Evolutionary conservation across 2,113 vertebrate genomes (phyloP).

Genomic region (Dromiciops gliroides): DNA sequence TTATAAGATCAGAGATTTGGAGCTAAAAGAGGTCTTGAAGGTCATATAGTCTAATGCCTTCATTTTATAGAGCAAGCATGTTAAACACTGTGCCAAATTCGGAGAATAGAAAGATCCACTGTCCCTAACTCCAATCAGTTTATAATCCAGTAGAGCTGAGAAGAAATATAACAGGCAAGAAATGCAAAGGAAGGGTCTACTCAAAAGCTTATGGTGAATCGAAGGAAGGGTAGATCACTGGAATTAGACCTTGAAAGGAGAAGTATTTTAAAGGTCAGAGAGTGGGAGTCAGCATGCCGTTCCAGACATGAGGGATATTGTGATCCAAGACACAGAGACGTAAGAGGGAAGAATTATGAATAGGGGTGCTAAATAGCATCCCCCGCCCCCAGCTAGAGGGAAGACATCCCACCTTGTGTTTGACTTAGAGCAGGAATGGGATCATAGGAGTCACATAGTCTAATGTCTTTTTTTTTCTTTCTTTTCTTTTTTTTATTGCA

Average conservation of each 20-base stretch:
- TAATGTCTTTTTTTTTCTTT: background rate
- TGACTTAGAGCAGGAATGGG: background rate
- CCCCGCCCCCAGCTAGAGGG: background rate
- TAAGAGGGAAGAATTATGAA: background rate
- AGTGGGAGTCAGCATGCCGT: constrained; percentile 1
- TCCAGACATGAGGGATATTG: background rate
- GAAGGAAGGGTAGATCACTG: background rate
- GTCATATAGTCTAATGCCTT: background rate
- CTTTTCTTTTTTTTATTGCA: no score
- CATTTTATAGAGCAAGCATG: background rate
- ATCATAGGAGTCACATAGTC: background rate
- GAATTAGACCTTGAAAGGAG: background rate
- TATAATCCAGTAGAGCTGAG: constrained; percentile 12
- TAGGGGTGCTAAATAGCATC: background rate
- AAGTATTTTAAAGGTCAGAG: background rate
- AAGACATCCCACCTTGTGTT: background rate
- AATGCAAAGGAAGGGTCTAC: background rate
- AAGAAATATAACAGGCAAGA: constrained; percentile 11
- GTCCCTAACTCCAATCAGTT: constrained; percentile 27
- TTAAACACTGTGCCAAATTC: background rate
- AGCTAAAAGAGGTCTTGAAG: background rate
- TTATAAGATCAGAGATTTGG: background rate
- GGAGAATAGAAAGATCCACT: background rate
- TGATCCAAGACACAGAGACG: background rate
- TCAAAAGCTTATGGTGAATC: background rate